A percentile compares a stretch with the other conserved stretches of the same genome.
These are phyloP conservation scores for Dione vanillae DNA, from an alignment of 2,888 invertebrate genomes.

Conservation along the genomic window DNA sequence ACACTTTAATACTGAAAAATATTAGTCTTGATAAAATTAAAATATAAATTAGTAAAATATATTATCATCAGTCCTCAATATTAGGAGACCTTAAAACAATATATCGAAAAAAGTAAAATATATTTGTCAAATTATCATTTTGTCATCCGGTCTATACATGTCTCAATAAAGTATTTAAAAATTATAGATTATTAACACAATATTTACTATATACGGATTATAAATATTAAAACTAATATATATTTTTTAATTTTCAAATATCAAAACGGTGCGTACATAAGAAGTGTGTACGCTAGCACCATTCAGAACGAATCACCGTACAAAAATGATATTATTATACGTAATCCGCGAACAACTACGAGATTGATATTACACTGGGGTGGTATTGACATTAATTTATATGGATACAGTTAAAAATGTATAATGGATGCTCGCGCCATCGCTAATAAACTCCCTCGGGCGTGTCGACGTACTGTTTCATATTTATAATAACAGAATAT, in stretches of 20 bases:
- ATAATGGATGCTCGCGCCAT: slow-evolving; percentile 73
- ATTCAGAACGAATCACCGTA: slow-evolving; percentile 83
- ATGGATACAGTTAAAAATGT: slow-evolving; percentile 84
- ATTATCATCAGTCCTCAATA: background rate
- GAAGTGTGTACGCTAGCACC: slow-evolving; percentile 63
- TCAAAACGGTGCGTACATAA: slow-evolving; percentile 54
- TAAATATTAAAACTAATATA: background rate
- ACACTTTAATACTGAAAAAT: slow-evolving; percentile 66
- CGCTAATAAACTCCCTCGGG: slow-evolving; percentile 80
- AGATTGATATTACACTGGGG: slow-evolving; percentile 83
- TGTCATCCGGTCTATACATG: too few relatives aligned
- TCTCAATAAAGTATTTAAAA: too few relatives aligned
- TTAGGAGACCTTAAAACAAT: too few relatives aligned
- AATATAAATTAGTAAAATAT: background rate
- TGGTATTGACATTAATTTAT: slow-evolving; percentile 84
- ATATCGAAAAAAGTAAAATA: too few relatives aligned
- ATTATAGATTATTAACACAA: too few relatives aligned
- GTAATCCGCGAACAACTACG: slow-evolving; percentile 83
- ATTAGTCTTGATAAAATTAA: slow-evolving; percentile 13
- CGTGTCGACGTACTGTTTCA: slow-evolving; percentile 59
- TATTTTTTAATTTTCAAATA: slow-evolving; percentile 47
- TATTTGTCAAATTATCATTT: too few relatives aligned
- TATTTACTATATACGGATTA: background rate
- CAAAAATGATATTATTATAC: slow-evolving; percentile 84
- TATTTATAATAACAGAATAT: slow-evolving; percentile 37